These are phyloP conservation scores for Drosophila funebris DNA, from an alignment of 1,140 invertebrate species.

Conservation along the genomic window DNA sequence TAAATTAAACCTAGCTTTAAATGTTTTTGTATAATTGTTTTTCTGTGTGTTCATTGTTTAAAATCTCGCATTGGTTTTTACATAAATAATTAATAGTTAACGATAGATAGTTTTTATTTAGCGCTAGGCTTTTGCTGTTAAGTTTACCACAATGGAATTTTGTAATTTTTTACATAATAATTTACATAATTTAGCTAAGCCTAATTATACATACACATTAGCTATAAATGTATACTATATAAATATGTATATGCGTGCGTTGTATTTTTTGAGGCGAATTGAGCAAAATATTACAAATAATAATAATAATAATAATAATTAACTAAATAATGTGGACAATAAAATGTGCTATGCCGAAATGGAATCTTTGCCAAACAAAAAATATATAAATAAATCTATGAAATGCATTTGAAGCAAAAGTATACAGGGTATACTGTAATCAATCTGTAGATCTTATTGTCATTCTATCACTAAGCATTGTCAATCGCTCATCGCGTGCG, in stretches of 20 bases:
- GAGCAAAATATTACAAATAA: constrained; percentile 47
- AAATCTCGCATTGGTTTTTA: constrained; percentile 19
- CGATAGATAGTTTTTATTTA: constrained; percentile 1
- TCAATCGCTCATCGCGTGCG: constrained; percentile 38
- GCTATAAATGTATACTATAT: constrained; percentile 23
- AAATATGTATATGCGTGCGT: constrained; percentile 34
- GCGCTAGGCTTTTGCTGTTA: constrained; percentile 53
- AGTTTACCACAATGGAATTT: constrained; percentile 58
- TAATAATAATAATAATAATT: constrained; percentile 24
- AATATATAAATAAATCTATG: not conserved
- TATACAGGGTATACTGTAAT: not conserved
- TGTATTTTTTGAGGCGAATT: constrained; percentile 72
- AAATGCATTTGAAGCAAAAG: not conserved
- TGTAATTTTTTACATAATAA: constrained; percentile 52
- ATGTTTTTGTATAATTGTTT: constrained; percentile 67
- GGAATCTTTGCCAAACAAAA: not conserved
- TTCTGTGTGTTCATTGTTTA: constrained; percentile 40
- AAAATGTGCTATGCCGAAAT: constrained; percentile 43
- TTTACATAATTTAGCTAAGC: constrained; percentile 52
- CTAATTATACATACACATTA: constrained; percentile 38
- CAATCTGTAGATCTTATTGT: not conserved
- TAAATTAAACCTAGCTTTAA: constrained; percentile 55
- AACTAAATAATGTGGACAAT: constrained; percentile 60
- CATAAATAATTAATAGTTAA: constrained; percentile 8
- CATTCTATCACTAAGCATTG: not conserved